phyloP scores from a whole-genome alignment of 2,113 vertebrate species.

The Marmota flaviventris region DNA sequence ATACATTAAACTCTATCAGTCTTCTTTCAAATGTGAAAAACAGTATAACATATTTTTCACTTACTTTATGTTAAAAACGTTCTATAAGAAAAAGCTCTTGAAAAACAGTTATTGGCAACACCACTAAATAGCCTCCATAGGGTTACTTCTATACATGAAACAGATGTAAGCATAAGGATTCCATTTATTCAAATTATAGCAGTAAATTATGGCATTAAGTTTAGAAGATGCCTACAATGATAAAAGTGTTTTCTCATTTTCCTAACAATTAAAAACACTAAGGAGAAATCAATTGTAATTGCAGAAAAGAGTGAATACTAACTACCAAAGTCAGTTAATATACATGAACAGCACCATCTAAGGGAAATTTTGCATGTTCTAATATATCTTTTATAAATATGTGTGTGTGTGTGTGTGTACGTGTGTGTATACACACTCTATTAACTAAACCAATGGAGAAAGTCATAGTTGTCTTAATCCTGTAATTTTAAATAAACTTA shows the following conservation, averaged over 20 bases:
- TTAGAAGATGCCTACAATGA: slow-evolving; percentile 54
- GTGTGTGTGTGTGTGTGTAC: not conserved
- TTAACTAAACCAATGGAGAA: not conserved
- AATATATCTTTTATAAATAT: not conserved
- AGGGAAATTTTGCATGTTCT: slow-evolving; percentile 3
- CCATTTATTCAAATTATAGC: not conserved
- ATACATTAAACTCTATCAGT: not conserved
- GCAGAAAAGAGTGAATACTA: slow-evolving; percentile 4
- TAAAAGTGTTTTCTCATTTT: slow-evolving; percentile 15
- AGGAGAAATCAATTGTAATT: slow-evolving; percentile 73
- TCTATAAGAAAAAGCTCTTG: not conserved
- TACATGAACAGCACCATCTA: not conserved
- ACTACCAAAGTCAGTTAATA: slow-evolving; percentile 42
- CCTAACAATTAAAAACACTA: slow-evolving; percentile 64
- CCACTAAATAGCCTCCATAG: not conserved
- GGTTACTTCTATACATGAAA: not conserved
- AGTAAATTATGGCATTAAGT: not conserved
- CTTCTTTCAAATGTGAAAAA: slow-evolving; percentile 19
- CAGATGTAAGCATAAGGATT: not conserved
- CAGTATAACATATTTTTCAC: not conserved
- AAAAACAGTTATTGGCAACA: not conserved
- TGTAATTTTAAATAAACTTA: slow-evolving; percentile 32
- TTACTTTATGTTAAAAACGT: not conserved
- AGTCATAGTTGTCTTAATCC: not conserved
- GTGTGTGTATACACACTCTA: not conserved